A percentile compares a stretch with the other conserved stretches of the same genome.
Evolutionary conservation across 2,797 vertebrate species (phyloP).

Genomic region (Pangasius krempfi): DNA sequence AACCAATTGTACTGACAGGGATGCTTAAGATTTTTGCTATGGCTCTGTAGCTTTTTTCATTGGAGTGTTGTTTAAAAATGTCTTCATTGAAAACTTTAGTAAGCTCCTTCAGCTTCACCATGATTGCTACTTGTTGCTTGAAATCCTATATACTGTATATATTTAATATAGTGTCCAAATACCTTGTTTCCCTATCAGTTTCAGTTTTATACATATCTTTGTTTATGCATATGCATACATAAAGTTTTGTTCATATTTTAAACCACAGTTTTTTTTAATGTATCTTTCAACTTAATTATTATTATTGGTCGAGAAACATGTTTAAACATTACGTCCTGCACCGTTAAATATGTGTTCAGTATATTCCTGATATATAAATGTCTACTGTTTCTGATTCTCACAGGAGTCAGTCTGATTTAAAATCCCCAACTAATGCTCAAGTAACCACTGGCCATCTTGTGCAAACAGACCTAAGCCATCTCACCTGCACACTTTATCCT

Average conservation of each 20-base stretch:
- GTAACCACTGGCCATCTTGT: neutral
- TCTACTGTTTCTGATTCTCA: neutral
- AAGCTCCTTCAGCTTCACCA: neutral
- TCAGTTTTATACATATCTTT: neutral
- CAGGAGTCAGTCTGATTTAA: neutral
- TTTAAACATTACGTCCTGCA: neutral
- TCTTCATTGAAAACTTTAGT: neutral
- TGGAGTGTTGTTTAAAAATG: neutral
- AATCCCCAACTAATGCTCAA: neutral
- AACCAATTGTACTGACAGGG: neutral
- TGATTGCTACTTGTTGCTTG: neutral
- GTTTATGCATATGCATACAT: neutral
- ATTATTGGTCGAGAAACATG: neutral
- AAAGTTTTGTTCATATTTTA: neutral
- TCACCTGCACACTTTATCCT: slow-evolving; percentile 44
- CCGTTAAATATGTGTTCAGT: neutral
- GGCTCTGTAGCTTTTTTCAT: neutral
- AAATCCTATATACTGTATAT: neutral
- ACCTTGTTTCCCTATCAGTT: neutral
- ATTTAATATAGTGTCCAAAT: too few species aligned
- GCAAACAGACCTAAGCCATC: neutral
- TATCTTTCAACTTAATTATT: neutral
- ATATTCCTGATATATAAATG: neutral
- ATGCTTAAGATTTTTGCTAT: neutral
- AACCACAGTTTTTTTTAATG: neutral